Base-by-base conservation (phyloP, 1,140 invertebrate species). In the Drosophila ogumai region DNA sequence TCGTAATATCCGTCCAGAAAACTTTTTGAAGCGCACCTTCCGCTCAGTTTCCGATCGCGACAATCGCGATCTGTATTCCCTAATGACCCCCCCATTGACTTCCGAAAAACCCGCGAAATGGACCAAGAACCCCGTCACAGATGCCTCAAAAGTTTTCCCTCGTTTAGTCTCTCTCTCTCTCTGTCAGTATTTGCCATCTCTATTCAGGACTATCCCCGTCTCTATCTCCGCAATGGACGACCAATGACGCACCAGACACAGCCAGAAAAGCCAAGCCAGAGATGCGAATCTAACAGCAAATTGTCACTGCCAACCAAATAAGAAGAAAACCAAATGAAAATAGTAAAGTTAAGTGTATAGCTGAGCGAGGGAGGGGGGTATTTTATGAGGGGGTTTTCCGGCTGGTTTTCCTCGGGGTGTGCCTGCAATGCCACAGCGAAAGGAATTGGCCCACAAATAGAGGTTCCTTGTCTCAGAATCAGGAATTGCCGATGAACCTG, bases 1-100 rank as follows among this genome's bases (percentile, higher is more conserved):
- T 88, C 87, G 84, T 88, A 88, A 88, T 84, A 88, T 88, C 84
- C 84, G 84, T 88, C 84, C 84, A 87, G 85, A 84, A 90, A 90
- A 88, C 84, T 80, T 78, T 87, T 88, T 88, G 84, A 90, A 88
- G 84, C 84, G 81, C 81, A 85, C 72, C 54, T 79, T 61, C 17
- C 36, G 34, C 63, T 71, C 50, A 31, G 46, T 41, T 66, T 55
- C 52, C 52, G 47, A 40, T 54, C 17, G 49, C 10, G 1, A 15
- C 7, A 2, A 19, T 44, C 17, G 40, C 19, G 19, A 44, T 32
- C n/a, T n/a, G 36, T 54, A 22, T 22, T 38, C 15, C 5, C 12
- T 9, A 22, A 25, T 25, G 25, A 49, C 38, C 36, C 38, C 36
- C 40, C 41, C 19, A 57, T 47, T 40, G 31, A 66, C 13, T 40